phyloP scores from a whole-genome alignment of 2,888 invertebrate species.

The Conops quadrifasciatus region DNA sequence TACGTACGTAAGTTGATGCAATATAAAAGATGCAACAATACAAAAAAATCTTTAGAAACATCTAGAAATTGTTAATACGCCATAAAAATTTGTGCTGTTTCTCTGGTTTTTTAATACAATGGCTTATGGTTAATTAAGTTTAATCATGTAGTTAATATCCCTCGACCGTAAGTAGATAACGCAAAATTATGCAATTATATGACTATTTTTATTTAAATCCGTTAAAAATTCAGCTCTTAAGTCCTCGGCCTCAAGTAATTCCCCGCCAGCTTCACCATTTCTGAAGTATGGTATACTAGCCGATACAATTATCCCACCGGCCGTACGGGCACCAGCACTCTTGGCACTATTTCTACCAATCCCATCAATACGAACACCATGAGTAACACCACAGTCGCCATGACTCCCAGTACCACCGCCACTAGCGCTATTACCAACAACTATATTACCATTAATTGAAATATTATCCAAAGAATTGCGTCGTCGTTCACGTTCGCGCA shows the following conservation, averaged over 20 bases:
- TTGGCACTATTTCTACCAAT: conserved; percentile 31
- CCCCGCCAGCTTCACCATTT: conserved; percentile 60
- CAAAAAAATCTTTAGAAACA: too few species aligned
- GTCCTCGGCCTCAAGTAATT: conserved; percentile 62
- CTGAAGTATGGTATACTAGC: conserved; percentile 54
- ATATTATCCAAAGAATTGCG: conserved; percentile 59
- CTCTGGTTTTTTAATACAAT: too few species aligned
- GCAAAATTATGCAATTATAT: conserved; percentile 61
- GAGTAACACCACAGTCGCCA: conserved; percentile 40
- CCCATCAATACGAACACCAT: conserved; percentile 13
- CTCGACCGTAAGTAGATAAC: conserved; percentile 18
- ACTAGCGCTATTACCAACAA: conserved; percentile 27
- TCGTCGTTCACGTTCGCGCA: conserved; percentile 65
- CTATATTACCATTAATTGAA: conserved; percentile 49
- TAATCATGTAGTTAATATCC: background rate
- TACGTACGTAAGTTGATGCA: too few species aligned
- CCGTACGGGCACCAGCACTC: conserved; percentile 1
- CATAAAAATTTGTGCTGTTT: too few species aligned
- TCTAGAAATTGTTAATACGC: too few species aligned
- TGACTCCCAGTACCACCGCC: conserved; percentile 31
- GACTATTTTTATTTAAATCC: conserved; percentile 65
- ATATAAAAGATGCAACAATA: too few species aligned
- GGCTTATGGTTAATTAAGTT: too few species aligned
- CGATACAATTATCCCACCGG: conserved; percentile 52
- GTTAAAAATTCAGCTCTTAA: conserved; percentile 62